A percentile compares a stretch with the other conserved stretches of the same genome.
phyloP scores from a whole-genome alignment of 2,888 invertebrate species.

The Lithophane socia region DNA sequence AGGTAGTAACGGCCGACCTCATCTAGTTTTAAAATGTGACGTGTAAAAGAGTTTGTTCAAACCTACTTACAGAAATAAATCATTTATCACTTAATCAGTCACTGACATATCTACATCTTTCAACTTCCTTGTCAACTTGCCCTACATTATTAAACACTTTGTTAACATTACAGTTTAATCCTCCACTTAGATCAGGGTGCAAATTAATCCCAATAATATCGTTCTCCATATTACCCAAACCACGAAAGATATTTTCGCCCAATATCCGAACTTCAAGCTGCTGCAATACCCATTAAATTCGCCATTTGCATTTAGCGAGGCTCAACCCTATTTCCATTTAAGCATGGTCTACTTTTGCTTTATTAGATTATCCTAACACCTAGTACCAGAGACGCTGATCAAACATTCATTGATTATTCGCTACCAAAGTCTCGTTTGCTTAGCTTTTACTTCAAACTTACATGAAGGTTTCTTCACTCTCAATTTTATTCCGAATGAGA shows the following conservation, averaged over 20 bases:
- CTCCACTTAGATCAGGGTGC: slow-evolving; percentile 6
- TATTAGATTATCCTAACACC: slow-evolving; percentile 59
- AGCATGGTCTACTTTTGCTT: slow-evolving; percentile 55
- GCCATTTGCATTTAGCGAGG: slow-evolving; percentile 36
- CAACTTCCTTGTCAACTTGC: background rate
- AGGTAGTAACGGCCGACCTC: no score
- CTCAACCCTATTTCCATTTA: slow-evolving; percentile 56
- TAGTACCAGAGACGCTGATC: slow-evolving; percentile 44
- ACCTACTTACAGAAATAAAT: no score
- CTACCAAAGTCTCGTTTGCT: slow-evolving; percentile 30
- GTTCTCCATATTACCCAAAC: slow-evolving; percentile 13
- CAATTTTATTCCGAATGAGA: slow-evolving; percentile 14
- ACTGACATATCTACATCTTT: background rate
- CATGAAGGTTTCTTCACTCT: slow-evolving; percentile 3
- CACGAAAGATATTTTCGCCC: slow-evolving; percentile 41
- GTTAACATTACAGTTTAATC: slow-evolving; percentile 8
- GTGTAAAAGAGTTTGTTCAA: no score
- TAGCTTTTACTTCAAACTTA: slow-evolving; percentile 31
- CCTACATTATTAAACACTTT: slow-evolving; percentile 9
- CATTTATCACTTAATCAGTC: no score
- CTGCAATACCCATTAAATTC: slow-evolving; percentile 43
- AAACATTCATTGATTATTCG: slow-evolving; percentile 64
- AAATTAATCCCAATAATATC: slow-evolving; percentile 26
- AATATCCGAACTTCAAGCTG: slow-evolving; percentile 37
- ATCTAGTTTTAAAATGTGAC: no score